Percentiles rank a stretch among this genome's conserved stretches.
phyloP scores from a whole-genome alignment of 2,113 vertebrate genomes.

The Pampusana beccarii region DNA sequence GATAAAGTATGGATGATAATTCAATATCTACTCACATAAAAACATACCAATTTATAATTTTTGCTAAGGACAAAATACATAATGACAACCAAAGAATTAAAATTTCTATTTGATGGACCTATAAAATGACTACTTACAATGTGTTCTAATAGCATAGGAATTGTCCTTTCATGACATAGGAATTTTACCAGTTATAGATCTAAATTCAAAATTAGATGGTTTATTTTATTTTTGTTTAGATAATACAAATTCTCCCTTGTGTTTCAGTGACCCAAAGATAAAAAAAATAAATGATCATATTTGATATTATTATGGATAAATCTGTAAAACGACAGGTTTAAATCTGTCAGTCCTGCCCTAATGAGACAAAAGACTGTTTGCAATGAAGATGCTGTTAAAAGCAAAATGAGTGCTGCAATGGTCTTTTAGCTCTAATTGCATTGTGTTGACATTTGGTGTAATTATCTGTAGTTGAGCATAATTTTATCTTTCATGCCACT shows the following conservation, averaged over 20 bases:
- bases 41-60: not conserved
- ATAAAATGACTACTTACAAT: not conserved
- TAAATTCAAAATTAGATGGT: conserved; percentile 31
- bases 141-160: not conserved
- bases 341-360: conserved; percentile 24
- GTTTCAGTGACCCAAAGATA: not conserved
- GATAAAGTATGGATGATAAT: not conserved
- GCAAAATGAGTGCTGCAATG: not conserved
- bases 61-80: not conserved
- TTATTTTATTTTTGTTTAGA: conserved; percentile 56
- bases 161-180: not conserved
- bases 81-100: not conserved
- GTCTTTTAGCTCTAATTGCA: conserved; percentile 57
- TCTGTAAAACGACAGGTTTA: conserved; percentile 8
- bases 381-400: conserved; percentile 25
- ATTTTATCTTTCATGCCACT: conserved; percentile 52
- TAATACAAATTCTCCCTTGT: not conserved
- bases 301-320: conserved; percentile 1
- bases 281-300: not conserved
- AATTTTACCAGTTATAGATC: conserved; percentile 1
- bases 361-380: conserved; percentile 30
- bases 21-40: not conserved
- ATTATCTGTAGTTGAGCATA: conserved; percentile 41
- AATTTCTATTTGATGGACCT: not conserved
- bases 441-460: conserved; percentile 38